Conservation (phyloP, 2,888 invertebrate species). For the Branchipolynoe longqiensis region DNA sequence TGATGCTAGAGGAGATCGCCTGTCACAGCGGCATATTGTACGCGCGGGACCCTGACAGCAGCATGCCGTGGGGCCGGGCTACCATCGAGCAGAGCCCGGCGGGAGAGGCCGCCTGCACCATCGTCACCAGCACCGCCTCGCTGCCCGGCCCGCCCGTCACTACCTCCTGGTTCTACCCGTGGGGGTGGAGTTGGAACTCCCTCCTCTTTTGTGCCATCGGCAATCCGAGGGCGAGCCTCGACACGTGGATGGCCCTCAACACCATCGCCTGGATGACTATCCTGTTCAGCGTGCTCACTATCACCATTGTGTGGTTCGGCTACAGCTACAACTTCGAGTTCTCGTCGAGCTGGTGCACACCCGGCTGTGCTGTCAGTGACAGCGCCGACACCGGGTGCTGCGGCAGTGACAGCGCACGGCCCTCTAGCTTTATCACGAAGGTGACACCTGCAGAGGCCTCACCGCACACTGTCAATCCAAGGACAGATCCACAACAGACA, state of each 20-base stretch:
- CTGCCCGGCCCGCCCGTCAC: neutral
- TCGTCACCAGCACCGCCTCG: neutral
- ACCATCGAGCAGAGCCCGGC: neutral
- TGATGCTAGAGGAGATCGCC: conserved; percentile 51
- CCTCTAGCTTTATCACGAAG: too few relatives aligned
- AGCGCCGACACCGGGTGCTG: too few relatives aligned
- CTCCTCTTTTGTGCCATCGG: conserved; percentile 37
- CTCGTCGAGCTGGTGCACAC: too few relatives aligned
- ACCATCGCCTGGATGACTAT: conserved; percentile 49
- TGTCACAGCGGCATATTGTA: conserved; percentile 42
- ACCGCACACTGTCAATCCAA: too few relatives aligned
- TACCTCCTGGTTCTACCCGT: neutral
- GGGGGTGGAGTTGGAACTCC: conserved; percentile 28
- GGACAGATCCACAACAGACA: too few relatives aligned
- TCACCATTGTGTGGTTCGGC: conserved; percentile 56
- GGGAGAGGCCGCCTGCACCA: neutral
- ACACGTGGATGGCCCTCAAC: conserved; percentile 37
- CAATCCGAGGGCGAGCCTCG: neutral
- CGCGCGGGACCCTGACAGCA: conserved; percentile 18
- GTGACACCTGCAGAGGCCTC: too few relatives aligned
- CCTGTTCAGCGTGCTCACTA: conserved; percentile 12
- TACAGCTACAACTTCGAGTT: conserved; percentile 48
- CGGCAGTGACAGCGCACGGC: too few relatives aligned
- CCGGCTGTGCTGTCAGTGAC: too few relatives aligned
- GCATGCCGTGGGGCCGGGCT: conserved; percentile 42